phyloP scores from a whole-genome alignment of 2,888 invertebrate species.

The Megaustenia siamemsis region DNA sequence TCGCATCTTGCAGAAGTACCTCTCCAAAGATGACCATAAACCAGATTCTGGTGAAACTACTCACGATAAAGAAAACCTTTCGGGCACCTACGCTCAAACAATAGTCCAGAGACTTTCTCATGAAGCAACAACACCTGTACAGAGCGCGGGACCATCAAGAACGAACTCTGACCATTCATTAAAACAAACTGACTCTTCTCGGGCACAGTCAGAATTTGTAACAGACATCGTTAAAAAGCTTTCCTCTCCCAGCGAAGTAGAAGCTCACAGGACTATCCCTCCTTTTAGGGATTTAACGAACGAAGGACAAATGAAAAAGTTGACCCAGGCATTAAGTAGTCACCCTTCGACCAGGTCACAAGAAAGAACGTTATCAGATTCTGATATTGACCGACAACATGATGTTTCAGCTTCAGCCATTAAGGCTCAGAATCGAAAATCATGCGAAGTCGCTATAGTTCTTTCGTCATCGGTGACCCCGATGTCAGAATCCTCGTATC shows the following conservation, averaged over 20 bases:
- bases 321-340: slow-evolving; percentile 66
- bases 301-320: slow-evolving; percentile 68
- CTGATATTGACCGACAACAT: slow-evolving; percentile 49
- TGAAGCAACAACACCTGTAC: slow-evolving; percentile 70
- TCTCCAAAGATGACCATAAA: slow-evolving; percentile 63
- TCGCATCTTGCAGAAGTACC: slow-evolving; percentile 71
- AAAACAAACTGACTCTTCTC: slow-evolving; percentile 66
- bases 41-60: slow-evolving; percentile 25
- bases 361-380: slow-evolving; percentile 62
- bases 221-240: slow-evolving; percentile 68
- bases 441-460: slow-evolving; percentile 44
- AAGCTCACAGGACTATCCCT: slow-evolving; percentile 56
- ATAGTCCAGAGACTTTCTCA: slow-evolving; percentile 72
- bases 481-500: slow-evolving; percentile 26
- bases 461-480: slow-evolving; percentile 27
- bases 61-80: slow-evolving; percentile 70
- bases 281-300: slow-evolving; percentile 71
- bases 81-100: slow-evolving; percentile 68
- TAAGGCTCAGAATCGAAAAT: slow-evolving; percentile 35
- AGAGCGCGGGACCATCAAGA: slow-evolving; percentile 59
- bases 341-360: slow-evolving; percentile 45
- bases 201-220: slow-evolving; percentile 69
- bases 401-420: background rate
- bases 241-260: slow-evolving; percentile 68
- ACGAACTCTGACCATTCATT: slow-evolving; percentile 62